These are phyloP conservation scores for Aphidius gifuensis DNA, from an alignment of 1,140 invertebrate genomes.

Conservation along the genomic window DNA sequence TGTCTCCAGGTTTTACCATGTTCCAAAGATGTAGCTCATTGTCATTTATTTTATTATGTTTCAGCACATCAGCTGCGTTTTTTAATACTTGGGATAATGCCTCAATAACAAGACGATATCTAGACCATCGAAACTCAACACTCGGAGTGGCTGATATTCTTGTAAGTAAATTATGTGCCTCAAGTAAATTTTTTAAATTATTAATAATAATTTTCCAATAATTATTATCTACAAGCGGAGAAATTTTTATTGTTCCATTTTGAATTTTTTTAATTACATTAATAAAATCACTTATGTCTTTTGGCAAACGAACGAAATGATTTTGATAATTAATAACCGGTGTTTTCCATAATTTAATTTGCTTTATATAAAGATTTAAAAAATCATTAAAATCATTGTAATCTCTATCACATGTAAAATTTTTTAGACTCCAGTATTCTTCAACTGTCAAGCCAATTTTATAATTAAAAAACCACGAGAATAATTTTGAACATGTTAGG, in stretches of 20 bases:
- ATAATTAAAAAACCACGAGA: conserved; percentile 36
- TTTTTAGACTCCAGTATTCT: conserved; percentile 40
- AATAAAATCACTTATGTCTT: conserved; percentile 33
- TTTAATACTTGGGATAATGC: conserved; percentile 36
- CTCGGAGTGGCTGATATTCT: not conserved
- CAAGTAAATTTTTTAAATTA: conserved; percentile 30
- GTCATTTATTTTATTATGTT: conserved; percentile 23
- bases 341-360: conserved; percentile 31
- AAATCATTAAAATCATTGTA: conserved; percentile 41
- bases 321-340: conserved; percentile 34
- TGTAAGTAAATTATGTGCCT: not conserved
- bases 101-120: conserved; percentile 35
- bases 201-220: conserved; percentile 30
- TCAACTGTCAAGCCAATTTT: conserved; percentile 31
- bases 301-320: conserved; percentile 24
- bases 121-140: conserved; percentile 22
- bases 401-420: conserved; percentile 41
- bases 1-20: conserved; percentile 36
- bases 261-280: conserved; percentile 12
- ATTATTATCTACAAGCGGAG: conserved; percentile 30
- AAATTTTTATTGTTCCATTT: conserved; percentile 24
- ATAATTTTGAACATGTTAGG: conserved; percentile 35
- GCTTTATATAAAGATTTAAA: conserved; percentile 34
- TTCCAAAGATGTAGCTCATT: conserved; percentile 39
- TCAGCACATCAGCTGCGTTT: conserved; percentile 35